Evolutionary conservation across 2,888 invertebrate species (phyloP).

Genomic region (Drosophila limbata): DNA sequence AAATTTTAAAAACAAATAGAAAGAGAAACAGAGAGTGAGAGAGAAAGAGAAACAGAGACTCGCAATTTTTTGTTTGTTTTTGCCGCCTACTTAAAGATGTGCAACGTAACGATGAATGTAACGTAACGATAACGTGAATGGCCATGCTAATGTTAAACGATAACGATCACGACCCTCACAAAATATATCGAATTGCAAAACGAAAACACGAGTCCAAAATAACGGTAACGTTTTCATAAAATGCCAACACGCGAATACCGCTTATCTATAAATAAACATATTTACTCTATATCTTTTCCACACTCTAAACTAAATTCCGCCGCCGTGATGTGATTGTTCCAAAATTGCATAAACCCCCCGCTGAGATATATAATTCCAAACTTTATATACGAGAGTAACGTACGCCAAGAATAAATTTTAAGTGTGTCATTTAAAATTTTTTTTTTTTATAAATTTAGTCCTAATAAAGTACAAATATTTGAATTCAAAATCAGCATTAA

Average conservation of each 20-base stretch:
- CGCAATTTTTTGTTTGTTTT: slow-evolving; percentile 79
- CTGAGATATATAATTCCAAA: slow-evolving; percentile 54
- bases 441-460: slow-evolving; percentile 48
- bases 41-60: slow-evolving; percentile 67
- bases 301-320: slow-evolving; percentile 61
- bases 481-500: slow-evolving; percentile 64
- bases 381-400: slow-evolving; percentile 61
- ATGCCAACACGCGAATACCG: slow-evolving; percentile 46
- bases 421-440: slow-evolving; percentile 61
- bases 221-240: slow-evolving; percentile 37
- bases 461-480: slow-evolving; percentile 63
- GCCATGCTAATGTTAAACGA: slow-evolving; percentile 39
- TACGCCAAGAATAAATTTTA: slow-evolving; percentile 67
- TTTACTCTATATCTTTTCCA: slow-evolving; percentile 42
- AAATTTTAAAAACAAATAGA: slow-evolving; percentile 22
- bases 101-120: slow-evolving; percentile 64
- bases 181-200: slow-evolving; percentile 49
- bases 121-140: slow-evolving; percentile 40
- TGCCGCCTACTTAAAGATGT: slow-evolving; percentile 67
- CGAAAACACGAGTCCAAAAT: slow-evolving; percentile 47
- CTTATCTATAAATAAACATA: slow-evolving; percentile 14
- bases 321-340: slow-evolving; percentile 75
- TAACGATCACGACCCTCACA: slow-evolving; percentile 40
- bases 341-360: slow-evolving; percentile 65
- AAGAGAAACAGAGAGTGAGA: slow-evolving; percentile 61